phyloP scores from a whole-genome alignment of 2,888 invertebrate genomes.

The Nyleta sp. region DNA sequence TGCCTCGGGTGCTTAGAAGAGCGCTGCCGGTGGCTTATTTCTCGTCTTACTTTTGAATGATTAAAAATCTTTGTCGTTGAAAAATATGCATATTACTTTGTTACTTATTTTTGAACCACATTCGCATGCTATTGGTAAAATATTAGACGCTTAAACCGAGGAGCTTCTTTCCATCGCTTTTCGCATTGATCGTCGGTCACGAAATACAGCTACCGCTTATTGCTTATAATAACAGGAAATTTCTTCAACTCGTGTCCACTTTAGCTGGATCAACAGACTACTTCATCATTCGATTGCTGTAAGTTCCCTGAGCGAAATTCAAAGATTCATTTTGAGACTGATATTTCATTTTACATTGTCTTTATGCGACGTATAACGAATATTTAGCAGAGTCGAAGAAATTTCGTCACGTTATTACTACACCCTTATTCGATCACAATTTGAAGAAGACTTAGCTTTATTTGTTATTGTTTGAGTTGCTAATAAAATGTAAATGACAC shows the following conservation, averaged over 20 bases:
- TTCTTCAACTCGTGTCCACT: slow-evolving; percentile 23
- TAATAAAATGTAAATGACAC: slow-evolving; percentile 3
- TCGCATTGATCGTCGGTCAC: slow-evolving; percentile 32
- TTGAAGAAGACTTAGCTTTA: slow-evolving; percentile 28
- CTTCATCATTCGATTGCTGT: slow-evolving; percentile 36
- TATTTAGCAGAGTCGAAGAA: slow-evolving; percentile 19
- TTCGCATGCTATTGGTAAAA: slow-evolving; percentile 68
- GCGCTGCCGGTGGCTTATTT: slow-evolving; percentile 72
- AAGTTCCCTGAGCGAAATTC: slow-evolving; percentile 43
- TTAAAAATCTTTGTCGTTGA: slow-evolving; percentile 68
- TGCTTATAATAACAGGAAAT: slow-evolving; percentile 35
- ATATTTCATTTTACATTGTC: slow-evolving; percentile 5
- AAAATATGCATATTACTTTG: slow-evolving; percentile 68
- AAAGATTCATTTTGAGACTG: slow-evolving; percentile 9
- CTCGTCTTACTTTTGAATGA: slow-evolving; percentile 65
- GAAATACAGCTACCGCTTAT: slow-evolving; percentile 9
- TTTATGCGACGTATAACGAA: too few species aligned
- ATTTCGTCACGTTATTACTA: slow-evolving; percentile 28
- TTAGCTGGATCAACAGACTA: neutral
- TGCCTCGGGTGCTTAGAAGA: slow-evolving; percentile 61
- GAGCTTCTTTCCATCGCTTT: slow-evolving; percentile 69
- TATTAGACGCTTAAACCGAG: slow-evolving; percentile 72
- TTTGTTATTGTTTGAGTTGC: neutral
- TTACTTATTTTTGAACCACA: slow-evolving; percentile 12
- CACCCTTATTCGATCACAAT: too few species aligned